phyloP scores from a whole-genome alignment of 2,113 vertebrate genomes.

The Eulemur rufifrons region DNA sequence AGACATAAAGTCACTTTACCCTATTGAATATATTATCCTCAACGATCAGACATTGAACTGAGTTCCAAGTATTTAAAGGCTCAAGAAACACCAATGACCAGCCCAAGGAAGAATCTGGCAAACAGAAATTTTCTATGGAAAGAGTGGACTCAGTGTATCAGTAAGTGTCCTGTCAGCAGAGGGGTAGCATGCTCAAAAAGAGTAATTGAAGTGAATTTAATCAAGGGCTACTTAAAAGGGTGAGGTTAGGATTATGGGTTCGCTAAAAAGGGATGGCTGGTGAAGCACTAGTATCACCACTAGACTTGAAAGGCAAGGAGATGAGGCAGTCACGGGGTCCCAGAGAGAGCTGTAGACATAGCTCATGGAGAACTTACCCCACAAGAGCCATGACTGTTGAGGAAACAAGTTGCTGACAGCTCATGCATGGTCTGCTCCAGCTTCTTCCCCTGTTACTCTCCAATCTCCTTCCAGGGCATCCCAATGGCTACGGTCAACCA shows the following conservation, averaged over 20 bases:
- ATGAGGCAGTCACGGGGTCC: not conserved
- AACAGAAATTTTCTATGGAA: not conserved
- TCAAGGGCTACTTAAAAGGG: not conserved
- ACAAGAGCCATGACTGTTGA: not conserved
- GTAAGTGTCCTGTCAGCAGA: not conserved
- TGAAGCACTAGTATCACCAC: not conserved
- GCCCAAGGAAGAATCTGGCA: not conserved
- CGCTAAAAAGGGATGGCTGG: not conserved
- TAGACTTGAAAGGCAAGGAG: not conserved
- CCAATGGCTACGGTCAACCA: not conserved
- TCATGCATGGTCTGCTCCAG: not conserved
- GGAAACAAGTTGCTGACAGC: not conserved
- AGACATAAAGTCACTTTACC: not conserved
- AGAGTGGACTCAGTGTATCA: not conserved
- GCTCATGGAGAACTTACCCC: too few species aligned
- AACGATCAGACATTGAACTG: not conserved
- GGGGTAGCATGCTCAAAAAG: not conserved
- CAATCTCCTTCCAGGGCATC: not conserved
- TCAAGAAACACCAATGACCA: not conserved
- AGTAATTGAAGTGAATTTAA: not conserved
- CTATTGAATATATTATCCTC: not conserved
- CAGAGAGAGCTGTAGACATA: accelerated
- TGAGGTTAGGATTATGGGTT: not conserved
- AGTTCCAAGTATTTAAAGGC: not conserved
- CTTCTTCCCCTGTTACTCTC: not conserved